Percentiles rank a stretch among this genome's conserved stretches.
phyloP scores from a whole-genome alignment of 2,113 vertebrate species.

The Colossoma macropomum region DNA sequence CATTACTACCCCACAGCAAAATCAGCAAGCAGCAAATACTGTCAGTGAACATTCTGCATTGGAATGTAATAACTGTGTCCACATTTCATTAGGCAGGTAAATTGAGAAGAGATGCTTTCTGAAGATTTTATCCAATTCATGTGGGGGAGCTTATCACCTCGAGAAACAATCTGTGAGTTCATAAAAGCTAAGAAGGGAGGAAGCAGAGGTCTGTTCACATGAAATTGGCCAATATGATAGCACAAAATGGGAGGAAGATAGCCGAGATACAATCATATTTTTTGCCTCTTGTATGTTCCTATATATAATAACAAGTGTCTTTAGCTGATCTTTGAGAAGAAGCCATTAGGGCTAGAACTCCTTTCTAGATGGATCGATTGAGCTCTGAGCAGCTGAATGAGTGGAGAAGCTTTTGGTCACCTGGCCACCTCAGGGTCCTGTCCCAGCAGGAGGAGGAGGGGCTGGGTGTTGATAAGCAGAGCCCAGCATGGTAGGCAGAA shows the following conservation, averaged over 20 bases:
- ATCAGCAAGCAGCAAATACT: constrained; percentile 4
- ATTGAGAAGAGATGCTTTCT: constrained; percentile 12
- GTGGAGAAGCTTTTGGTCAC: constrained; percentile 65
- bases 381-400: background rate
- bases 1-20: constrained; percentile 41
- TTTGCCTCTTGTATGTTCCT: background rate
- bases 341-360: background rate
- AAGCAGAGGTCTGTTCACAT: background rate
- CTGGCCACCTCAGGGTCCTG: constrained; percentile 86
- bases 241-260: background rate
- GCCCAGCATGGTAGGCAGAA: constrained; percentile 94
- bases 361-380: background rate
- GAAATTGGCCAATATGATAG: background rate
- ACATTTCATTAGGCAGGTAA: constrained; percentile 23
- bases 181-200: background rate
- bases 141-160: background rate
- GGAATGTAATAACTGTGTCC: constrained; percentile 7
- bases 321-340: background rate
- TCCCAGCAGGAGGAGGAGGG: constrained; percentile 80
- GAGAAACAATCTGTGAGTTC: background rate
- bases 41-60: constrained; percentile 33
- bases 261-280: background rate
- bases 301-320: background rate
- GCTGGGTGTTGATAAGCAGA: constrained; percentile 85
- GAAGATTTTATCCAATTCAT: constrained; percentile 6